Evolutionary conservation across 2,113 vertebrate genomes (phyloP).

Genomic region (Labeo rohita): DNA sequence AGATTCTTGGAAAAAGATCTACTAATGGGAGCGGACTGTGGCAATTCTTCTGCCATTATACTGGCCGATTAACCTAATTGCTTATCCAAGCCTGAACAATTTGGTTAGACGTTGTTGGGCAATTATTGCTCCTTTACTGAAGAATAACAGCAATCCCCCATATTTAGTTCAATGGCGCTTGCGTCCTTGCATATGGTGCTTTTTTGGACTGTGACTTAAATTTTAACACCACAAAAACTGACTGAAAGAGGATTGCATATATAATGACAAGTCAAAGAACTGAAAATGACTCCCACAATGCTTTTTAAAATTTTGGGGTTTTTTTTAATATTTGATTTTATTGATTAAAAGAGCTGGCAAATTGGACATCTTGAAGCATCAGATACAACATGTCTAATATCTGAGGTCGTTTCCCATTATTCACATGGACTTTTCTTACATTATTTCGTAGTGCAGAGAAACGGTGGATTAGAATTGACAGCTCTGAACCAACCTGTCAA

Average conservation of each 20-base stretch:
- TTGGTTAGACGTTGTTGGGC: slow-evolving; percentile 52
- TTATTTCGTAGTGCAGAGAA: not conserved
- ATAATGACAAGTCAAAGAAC: not conserved
- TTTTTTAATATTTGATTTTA: not conserved
- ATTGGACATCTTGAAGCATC: slow-evolving; percentile 2
- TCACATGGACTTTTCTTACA: not conserved
- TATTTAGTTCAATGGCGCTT: not conserved
- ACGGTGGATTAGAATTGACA: slow-evolving; percentile 18
- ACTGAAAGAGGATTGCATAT: not conserved
- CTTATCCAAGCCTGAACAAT: slow-evolving; percentile 53
- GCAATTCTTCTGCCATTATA: slow-evolving; percentile 52
- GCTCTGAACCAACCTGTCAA: slow-evolving; percentile 32
- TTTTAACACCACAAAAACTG: not conserved
- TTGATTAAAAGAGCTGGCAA: not conserved
- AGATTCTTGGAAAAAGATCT: slow-evolving; percentile 26
- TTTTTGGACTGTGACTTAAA: not conserved
- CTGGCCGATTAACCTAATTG: slow-evolving; percentile 57
- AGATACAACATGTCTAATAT: not conserved
- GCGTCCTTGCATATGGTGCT: not conserved
- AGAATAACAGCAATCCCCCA: slow-evolving; percentile 38
- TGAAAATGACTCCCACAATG: not conserved
- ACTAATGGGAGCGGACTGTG: slow-evolving; percentile 54
- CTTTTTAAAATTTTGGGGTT: not conserved
- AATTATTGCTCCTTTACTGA: slow-evolving; percentile 52
- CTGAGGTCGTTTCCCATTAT: not conserved